phyloP scores from a whole-genome alignment of 2,113 vertebrate genomes.

The Spilogale gracilis region DNA sequence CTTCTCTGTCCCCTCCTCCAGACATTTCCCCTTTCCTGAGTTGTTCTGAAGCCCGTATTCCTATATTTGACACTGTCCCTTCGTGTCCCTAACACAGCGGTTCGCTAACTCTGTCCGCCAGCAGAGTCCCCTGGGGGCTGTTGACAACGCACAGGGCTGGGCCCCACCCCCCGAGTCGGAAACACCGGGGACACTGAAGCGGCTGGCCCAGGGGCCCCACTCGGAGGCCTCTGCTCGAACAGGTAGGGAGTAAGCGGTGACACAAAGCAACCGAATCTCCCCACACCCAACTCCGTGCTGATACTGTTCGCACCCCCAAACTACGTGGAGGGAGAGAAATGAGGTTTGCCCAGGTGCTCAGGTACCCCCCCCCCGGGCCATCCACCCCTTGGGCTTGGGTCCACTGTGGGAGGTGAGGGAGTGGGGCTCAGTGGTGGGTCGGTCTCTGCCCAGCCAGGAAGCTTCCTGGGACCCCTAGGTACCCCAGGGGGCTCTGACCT shows the following conservation, averaged over 20 bases:
- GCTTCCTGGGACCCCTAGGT: background rate
- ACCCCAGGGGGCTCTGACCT: background rate
- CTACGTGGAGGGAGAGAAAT: accelerated
- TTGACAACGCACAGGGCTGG: no score
- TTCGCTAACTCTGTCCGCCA: background rate
- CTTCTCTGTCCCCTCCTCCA: no score
- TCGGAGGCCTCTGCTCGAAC: background rate
- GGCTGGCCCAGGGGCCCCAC: background rate
- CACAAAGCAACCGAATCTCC: no score
- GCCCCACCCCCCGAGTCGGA: background rate
- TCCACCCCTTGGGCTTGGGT: background rate
- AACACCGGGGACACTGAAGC: no score
- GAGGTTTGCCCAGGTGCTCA: background rate
- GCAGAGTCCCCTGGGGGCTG: background rate
- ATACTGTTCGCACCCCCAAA: background rate
- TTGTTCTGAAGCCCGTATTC: background rate
- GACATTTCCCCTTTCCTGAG: accelerated
- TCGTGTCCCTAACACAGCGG: accelerated
- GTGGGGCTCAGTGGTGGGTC: background rate
- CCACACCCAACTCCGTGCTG: accelerated
- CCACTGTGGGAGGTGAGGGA: background rate
- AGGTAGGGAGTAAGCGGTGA: background rate
- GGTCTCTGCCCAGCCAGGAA: background rate
- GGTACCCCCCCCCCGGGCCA: background rate
- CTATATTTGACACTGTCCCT: no score